Evolutionary conservation across 2,888 invertebrate species (phyloP).

Genomic region (Rhingia rostrata): DNA sequence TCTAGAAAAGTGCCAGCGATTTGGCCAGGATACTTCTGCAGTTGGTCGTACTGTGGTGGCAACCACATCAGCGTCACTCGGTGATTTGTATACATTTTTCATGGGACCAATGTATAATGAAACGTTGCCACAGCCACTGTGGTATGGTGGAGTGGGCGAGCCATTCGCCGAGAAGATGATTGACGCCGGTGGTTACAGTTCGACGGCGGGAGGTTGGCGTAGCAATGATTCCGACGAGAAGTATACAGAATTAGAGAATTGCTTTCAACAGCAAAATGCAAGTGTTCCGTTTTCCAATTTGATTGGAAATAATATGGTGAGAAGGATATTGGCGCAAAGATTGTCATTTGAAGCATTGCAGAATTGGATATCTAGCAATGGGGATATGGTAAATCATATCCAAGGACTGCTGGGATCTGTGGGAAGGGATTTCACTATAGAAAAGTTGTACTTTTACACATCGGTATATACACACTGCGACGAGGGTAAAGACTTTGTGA

Average conservation of each 20-base stretch:
- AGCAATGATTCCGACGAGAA: constrained; percentile 80
- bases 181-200: constrained; percentile 78
- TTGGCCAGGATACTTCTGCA: constrained; percentile 57
- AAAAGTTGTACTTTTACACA: constrained; percentile 79
- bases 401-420: constrained; percentile 75
- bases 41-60: constrained; percentile 13
- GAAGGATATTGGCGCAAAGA: constrained; percentile 78
- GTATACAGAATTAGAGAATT: constrained; percentile 77
- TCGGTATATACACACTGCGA: constrained; percentile 78
- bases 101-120: constrained; percentile 77
- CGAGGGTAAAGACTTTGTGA: constrained; percentile 76
- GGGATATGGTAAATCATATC: constrained; percentile 74
- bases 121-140: constrained; percentile 78
- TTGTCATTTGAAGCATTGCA: constrained; percentile 76
- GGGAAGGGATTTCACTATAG: constrained; percentile 76
- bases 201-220: constrained; percentile 80
- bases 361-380: constrained; percentile 77
- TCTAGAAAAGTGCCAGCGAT: constrained; percentile 79
- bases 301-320: constrained; percentile 77
- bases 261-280: constrained; percentile 74
- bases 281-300: constrained; percentile 60
- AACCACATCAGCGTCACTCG: constrained; percentile 73
- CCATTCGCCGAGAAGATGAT: constrained; percentile 79
- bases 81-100: constrained; percentile 74
- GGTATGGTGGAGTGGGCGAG: constrained; percentile 78